Conservation (phyloP, 2,888 invertebrate genomes). For the Patella pellucida region DNA sequence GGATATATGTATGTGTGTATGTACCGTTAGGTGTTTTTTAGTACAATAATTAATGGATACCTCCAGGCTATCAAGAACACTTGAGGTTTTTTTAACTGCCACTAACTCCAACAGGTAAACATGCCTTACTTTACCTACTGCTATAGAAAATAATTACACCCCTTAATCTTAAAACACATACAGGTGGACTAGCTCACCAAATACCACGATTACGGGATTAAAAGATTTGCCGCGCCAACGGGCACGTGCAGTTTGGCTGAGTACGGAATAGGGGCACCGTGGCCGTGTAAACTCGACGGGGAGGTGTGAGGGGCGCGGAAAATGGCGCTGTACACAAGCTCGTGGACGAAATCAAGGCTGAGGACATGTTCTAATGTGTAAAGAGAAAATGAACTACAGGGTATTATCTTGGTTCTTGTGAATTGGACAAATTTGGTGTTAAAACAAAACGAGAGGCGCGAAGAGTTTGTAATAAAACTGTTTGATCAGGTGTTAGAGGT, state of each 20-base stretch:
- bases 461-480: background rate
- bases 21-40: too few relatives aligned
- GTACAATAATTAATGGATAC: too few relatives aligned
- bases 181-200: conserved; percentile 7
- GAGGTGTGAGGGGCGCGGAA: background rate
- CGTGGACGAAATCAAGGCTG: background rate
- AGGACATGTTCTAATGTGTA: background rate
- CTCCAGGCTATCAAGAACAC: background rate
- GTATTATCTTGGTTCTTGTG: background rate
- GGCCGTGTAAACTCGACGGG: background rate
- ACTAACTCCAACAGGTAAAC: background rate
- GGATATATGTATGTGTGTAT: too few relatives aligned
- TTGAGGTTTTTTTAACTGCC: background rate
- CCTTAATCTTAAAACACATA: conserved; percentile 9
- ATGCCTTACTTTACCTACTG: background rate
- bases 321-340: conserved; percentile 3
- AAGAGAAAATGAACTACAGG: background rate
- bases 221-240: conserved; percentile 8
- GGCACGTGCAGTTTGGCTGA: conserved; percentile 10
- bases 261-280: background rate
- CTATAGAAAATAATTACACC: conserved; percentile 2
- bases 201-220: conserved; percentile 9
- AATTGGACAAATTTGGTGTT: conserved; percentile 6
- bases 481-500: conserved; percentile 3
- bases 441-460: background rate